Evolutionary conservation across 2,888 invertebrate genomes (phyloP).

Genomic region (Brachylomia viminalis): DNA sequence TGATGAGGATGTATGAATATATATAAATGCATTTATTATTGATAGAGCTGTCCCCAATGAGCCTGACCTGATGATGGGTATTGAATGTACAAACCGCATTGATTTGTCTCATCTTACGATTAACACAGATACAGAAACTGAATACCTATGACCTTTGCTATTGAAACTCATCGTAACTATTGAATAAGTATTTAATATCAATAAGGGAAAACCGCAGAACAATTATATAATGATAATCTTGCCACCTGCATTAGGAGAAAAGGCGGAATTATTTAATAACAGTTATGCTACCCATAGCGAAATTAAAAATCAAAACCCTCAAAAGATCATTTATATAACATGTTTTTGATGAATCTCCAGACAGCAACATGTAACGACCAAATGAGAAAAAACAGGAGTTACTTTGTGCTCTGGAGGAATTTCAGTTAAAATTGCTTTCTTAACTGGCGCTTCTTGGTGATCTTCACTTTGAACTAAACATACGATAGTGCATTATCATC

Average conservation of each 20-base stretch:
- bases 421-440: conserved; percentile 22
- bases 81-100: conserved; percentile 83
- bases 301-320: background rate
- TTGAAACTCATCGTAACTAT: conserved; percentile 53
- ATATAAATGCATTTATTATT: conserved; percentile 6
- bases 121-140: conserved; percentile 73
- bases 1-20: background rate
- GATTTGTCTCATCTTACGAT: conserved; percentile 80
- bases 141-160: conserved; percentile 74
- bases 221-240: conserved; percentile 23
- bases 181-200: conserved; percentile 50
- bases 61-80: conserved; percentile 76
- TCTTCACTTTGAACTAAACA: background rate
- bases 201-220: conserved; percentile 52
- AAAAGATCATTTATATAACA: background rate
- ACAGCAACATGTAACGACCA: background rate
- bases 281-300: background rate
- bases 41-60: conserved; percentile 48
- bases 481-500: background rate
- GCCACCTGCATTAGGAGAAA: conserved; percentile 13
- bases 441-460: background rate
- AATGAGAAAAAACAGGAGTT: conserved; percentile 17
- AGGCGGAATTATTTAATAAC: background rate
- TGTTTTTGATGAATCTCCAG: conserved; percentile 10
- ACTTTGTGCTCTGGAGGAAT: background rate